A percentile compares a stretch with the other conserved stretches of the same genome.
phyloP scores from a whole-genome alignment of 2,113 vertebrate genomes.

The Forbesichthys papilliferus region DNA sequence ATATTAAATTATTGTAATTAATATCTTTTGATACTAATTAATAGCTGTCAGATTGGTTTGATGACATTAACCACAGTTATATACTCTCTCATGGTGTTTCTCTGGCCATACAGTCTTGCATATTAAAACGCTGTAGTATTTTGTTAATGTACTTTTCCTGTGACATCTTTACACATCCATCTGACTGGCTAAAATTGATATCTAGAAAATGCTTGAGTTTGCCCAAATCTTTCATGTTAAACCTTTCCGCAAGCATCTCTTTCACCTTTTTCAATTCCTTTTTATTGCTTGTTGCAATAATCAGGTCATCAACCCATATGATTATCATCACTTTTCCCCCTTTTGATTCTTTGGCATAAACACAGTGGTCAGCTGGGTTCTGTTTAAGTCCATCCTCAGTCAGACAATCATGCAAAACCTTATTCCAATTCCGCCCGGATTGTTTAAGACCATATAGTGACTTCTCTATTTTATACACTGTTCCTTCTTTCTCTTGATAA shows the following conservation, averaged over 20 bases:
- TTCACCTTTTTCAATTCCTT: constrained; percentile 14
- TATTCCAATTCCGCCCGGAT: constrained; percentile 39
- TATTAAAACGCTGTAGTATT: constrained; percentile 20
- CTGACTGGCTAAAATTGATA: constrained; percentile 33
- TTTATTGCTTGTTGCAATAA: constrained; percentile 31
- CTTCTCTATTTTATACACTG: constrained; percentile 44
- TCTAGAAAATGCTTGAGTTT: constrained; percentile 39
- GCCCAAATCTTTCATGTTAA: constrained; percentile 36
- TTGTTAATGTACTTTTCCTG: constrained; percentile 29
- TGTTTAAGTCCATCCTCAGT: constrained; percentile 21
- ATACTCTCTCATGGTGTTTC: constrained; percentile 6
- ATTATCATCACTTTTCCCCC: constrained; percentile 28
- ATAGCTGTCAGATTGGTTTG: too few relatives aligned
- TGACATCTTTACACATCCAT: constrained; percentile 30
- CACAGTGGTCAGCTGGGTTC: constrained; percentile 37
- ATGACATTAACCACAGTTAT: too few relatives aligned
- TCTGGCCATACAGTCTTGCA: constrained; percentile 19
- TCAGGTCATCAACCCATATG: constrained; percentile 47
- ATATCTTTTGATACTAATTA: too few relatives aligned
- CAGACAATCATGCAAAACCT: constrained; percentile 28
- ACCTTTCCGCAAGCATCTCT: constrained; percentile 20
- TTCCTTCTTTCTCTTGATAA: constrained; percentile 13
- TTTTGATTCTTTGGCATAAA: constrained; percentile 24
- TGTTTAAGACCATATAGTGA: constrained; percentile 46
- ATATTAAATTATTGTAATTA: too few relatives aligned